Base-by-base conservation (phyloP, 2,113 vertebrate species). In the Cephalopterus ornatus region DNA sequence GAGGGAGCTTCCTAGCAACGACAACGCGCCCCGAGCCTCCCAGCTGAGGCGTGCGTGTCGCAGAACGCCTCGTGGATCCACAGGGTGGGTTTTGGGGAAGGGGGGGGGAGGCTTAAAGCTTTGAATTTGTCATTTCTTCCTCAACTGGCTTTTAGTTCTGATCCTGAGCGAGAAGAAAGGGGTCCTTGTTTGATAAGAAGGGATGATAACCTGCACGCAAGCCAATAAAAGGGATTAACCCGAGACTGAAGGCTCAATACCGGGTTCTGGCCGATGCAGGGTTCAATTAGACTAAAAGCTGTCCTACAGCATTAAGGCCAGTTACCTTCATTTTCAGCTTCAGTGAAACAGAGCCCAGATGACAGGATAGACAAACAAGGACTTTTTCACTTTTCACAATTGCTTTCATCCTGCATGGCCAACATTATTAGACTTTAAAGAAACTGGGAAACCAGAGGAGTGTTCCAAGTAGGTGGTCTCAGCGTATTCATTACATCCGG, bases 231-330 rank as follows among this genome's bases (percentile, higher is more conserved):
- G 96, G 93, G 85, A 92, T 59, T 97, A 96, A 96, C 91, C 92
- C 70, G 22, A 82, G 94, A 81, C 75, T 81, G 56, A 95, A 92
- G 96, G 74, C 93, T 97, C 93, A 97, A 70, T 92, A 47, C 80
- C 16, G 50, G 67, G 74, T 59, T 85, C 84, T 96, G 88, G 72
- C 74, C 23, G 11, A 93, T 77, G 75, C 75, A 66, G 24, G 81
- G 93, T 94, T 83, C 85, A 96, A 87, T 92, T 94, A 96, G 95
- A 94, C 94, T 97, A 97, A 97, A 97, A 98, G 96, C 94, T 95
- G 80, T 96, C 81, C 85, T 77, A 56, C 56, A 95, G 81, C 82
- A 96, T 93, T 84, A 88, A 94, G 75, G 86, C 88, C 65, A 92
- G 97, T 95, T 94, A 91, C 88, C 83, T 94, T 96, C 96, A 74